A percentile compares a stretch with the other conserved stretches of the same genome.
These are phyloP conservation scores for Platynereis dumerilii DNA, from an alignment of 2,888 invertebrate genomes.

Conservation along the genomic window DNA sequence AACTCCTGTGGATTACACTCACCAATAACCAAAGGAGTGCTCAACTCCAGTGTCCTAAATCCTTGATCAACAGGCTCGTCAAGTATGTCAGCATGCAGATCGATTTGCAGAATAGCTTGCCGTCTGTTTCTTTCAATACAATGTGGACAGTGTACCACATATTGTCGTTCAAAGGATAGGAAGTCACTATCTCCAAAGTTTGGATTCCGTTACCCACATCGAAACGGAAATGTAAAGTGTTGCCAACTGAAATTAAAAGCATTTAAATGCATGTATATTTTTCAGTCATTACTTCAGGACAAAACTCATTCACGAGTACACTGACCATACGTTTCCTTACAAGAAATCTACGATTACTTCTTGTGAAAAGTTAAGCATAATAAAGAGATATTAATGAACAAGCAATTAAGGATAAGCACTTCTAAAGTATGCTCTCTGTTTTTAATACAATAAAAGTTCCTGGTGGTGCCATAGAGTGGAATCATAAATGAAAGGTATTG, in stretches of 20 bases:
- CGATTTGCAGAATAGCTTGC: slow-evolving; percentile 83
- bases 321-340: too few species aligned
- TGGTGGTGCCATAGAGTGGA: too few species aligned
- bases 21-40: slow-evolving; percentile 81
- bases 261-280: too few species aligned
- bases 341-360: too few species aligned
- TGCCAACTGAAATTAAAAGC: slow-evolving; percentile 73
- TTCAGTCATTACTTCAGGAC: neutral
- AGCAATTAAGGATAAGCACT: too few species aligned
- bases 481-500: too few species aligned
- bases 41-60: slow-evolving; percentile 86
- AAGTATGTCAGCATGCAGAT: slow-evolving; percentile 49
- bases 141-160: slow-evolving; percentile 95
- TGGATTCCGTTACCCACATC: slow-evolving; percentile 90
- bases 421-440: too few species aligned
- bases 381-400: too few species aligned
- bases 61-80: slow-evolving; percentile 58
- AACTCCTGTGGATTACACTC: too few species aligned
- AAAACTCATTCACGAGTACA: too few species aligned
- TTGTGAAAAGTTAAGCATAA: too few species aligned
- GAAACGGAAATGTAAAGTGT: slow-evolving; percentile 90
- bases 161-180: slow-evolving; percentile 85
- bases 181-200: slow-evolving; percentile 85
- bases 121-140: slow-evolving; percentile 94
- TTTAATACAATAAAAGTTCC: too few species aligned